Evolutionary conservation across 2,797 vertebrate genomes (phyloP).

Genomic region (Poeciliopsis infans): DNA sequence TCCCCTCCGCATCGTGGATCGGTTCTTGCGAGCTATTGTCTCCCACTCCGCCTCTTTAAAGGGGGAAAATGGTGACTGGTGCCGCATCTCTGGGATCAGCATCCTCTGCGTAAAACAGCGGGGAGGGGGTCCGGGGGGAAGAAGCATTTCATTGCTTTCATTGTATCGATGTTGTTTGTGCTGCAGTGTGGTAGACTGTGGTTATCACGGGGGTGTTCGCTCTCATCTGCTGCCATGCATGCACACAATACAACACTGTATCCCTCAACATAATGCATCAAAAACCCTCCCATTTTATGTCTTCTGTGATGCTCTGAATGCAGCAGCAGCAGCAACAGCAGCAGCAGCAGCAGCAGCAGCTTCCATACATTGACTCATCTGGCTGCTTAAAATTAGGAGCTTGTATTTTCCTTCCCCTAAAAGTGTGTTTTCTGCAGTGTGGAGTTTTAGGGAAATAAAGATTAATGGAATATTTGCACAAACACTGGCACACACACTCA

Average conservation of each 20-base stretch:
- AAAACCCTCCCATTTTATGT: constrained; percentile 62
- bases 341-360: constrained; percentile 51
- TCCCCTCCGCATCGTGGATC: constrained; percentile 7
- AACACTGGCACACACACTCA: constrained; percentile 6
- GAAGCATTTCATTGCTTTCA: constrained; percentile 60
- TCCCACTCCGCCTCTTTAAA: constrained; percentile 34
- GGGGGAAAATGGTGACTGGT: constrained; percentile 54
- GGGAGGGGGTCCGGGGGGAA: background rate
- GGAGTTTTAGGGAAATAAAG: background rate
- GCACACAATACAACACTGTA: constrained; percentile 14
- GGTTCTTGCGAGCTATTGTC: constrained; percentile 20
- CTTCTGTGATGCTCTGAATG: constrained; percentile 49
- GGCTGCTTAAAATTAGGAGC: constrained; percentile 9
- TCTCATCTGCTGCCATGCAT: constrained; percentile 24
- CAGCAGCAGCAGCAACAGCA: constrained; percentile 49
- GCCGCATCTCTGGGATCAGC: constrained; percentile 57
- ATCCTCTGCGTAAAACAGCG: constrained; percentile 42
- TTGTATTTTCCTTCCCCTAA: background rate
- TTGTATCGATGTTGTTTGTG: constrained; percentile 51
- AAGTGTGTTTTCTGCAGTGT: background rate
- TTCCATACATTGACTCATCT: constrained; percentile 39
- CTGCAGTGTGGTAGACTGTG: constrained; percentile 47
- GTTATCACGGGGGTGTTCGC: constrained; percentile 20
- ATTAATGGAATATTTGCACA: background rate
- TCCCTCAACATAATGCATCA: constrained; percentile 59